These are phyloP conservation scores for Carlito syrichta DNA, from an alignment of 2,113 vertebrate genomes.

Conservation along the genomic window DNA sequence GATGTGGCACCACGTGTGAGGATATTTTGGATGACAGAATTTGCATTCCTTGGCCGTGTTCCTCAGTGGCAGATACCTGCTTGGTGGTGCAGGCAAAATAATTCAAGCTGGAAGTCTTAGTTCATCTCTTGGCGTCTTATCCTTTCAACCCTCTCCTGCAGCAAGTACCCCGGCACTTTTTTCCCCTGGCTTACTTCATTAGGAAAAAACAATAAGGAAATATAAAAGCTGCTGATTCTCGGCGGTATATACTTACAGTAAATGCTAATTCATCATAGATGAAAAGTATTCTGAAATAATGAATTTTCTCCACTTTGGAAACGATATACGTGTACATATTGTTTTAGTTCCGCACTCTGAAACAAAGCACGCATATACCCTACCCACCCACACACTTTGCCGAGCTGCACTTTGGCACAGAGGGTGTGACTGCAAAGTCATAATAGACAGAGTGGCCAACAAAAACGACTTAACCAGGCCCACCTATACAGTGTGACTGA, in stretches of 20 bases:
- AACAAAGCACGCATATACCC: background rate
- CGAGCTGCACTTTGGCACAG: slow-evolving; percentile 33
- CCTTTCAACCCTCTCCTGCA: background rate
- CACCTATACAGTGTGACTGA: slow-evolving; percentile 42
- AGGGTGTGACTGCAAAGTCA: slow-evolving; percentile 56
- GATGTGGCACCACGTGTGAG: background rate
- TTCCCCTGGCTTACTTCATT: background rate
- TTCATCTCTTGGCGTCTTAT: background rate
- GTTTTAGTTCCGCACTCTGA: background rate
- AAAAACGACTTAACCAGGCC: slow-evolving; percentile 61
- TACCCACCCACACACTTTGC: background rate
- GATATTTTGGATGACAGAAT: background rate
- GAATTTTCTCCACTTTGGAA: background rate
- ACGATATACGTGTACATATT: background rate
- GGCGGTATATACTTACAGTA: background rate
- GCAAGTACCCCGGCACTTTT: background rate
- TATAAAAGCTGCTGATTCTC: background rate
- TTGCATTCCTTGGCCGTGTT: background rate
- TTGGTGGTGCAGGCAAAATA: slow-evolving; percentile 2
- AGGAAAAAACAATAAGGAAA: background rate
- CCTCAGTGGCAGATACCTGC: background rate
- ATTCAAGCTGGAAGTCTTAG: background rate
- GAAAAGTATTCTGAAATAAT: background rate
- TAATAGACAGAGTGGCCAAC: slow-evolving; percentile 45
- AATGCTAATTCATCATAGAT: background rate